Evolutionary conservation across 2,888 invertebrate genomes (phyloP).

Genomic region (Athripsodes cinereus): DNA sequence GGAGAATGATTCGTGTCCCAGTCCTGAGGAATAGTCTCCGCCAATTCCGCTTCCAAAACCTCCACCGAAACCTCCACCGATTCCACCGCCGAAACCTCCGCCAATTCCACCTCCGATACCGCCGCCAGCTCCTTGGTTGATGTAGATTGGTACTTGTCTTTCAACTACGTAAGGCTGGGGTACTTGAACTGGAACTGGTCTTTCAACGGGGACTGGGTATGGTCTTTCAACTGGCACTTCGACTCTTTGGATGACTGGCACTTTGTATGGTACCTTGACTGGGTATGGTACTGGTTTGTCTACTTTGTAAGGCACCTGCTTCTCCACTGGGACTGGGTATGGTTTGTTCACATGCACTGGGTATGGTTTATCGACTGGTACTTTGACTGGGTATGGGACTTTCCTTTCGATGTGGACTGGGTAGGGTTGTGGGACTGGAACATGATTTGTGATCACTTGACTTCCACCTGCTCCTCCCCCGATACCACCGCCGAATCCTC

Average conservation of each 20-base stretch:
- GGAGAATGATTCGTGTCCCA: not conserved
- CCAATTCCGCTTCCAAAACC: conserved; percentile 1
- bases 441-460: conserved; percentile 40
- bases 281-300: conserved; percentile 26
- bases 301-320: conserved; percentile 22
- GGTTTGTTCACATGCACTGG: conserved; percentile 45
- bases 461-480: conserved; percentile 6
- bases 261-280: conserved; percentile 26
- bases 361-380: conserved; percentile 48
- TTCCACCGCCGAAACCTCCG: not conserved
- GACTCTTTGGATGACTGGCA: conserved; percentile 26
- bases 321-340: conserved; percentile 22
- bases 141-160: conserved; percentile 23
- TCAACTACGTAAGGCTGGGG: conserved; percentile 25
- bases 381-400: conserved; percentile 43
- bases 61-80: not conserved
- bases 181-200: conserved; percentile 23
- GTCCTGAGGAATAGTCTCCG: not conserved
- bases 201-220: conserved; percentile 26
- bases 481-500: not conserved
- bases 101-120: not conserved
- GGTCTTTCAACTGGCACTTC: conserved; percentile 25
- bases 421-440: conserved; percentile 47
- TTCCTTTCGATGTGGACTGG: conserved; percentile 48
- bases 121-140: conserved; percentile 9